Conservation (phyloP, 2,888 invertebrate genomes). For the Yponomeuta sedellus region DNA sequence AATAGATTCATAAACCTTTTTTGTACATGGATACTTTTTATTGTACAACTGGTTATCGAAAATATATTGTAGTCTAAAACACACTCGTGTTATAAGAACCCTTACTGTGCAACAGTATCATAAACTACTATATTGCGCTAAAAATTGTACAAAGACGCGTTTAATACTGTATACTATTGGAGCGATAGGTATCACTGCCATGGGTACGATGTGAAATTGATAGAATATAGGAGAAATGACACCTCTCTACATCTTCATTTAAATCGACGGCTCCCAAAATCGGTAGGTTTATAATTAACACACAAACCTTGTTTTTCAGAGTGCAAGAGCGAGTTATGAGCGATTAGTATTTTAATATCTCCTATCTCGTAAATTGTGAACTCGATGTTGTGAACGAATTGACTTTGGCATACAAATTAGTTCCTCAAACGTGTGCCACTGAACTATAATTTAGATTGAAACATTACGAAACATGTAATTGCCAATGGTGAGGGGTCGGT, state of each 20-base stretch:
- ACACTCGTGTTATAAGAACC: too few relatives aligned
- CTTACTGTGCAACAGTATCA: too few relatives aligned
- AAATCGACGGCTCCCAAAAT: neutral
- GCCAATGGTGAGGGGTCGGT: neutral
- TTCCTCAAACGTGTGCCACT: conserved; percentile 11
- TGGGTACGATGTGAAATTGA: too few relatives aligned
- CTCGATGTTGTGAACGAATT: conserved; percentile 14
- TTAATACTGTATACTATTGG: too few relatives aligned
- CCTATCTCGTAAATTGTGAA: neutral
- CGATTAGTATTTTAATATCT: conserved; percentile 6
- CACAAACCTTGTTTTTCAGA: neutral
- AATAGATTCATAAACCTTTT: too few relatives aligned
- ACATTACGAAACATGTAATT: conserved; percentile 11
- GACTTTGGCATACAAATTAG: conserved; percentile 5
- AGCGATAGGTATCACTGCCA: too few relatives aligned
- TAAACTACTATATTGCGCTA: too few relatives aligned
- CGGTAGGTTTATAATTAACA: neutral
- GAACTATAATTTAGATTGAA: conserved; percentile 16
- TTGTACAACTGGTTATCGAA: too few relatives aligned
- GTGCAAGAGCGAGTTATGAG: neutral
- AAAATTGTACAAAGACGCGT: too few relatives aligned
- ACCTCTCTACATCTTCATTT: neutral
- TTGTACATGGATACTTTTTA: too few relatives aligned
- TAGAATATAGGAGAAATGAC: neutral
- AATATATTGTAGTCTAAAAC: too few relatives aligned